phyloP scores from a whole-genome alignment of 2,113 vertebrate genomes.

The Oreotrochilus melanogaster region DNA sequence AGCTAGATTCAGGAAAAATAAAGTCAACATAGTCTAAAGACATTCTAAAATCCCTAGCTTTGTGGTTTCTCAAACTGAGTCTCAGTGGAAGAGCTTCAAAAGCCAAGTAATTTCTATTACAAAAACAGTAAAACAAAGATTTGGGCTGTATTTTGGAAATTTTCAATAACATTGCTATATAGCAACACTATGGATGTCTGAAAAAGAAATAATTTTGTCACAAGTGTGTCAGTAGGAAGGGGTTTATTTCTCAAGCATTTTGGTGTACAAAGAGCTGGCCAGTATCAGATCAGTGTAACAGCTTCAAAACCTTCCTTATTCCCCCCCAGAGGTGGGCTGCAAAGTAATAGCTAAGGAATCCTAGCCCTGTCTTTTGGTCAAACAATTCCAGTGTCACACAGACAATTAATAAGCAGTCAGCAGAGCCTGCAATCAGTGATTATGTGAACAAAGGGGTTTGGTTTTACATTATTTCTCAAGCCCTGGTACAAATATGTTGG shows the following conservation, averaged over 20 bases:
- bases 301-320: background rate
- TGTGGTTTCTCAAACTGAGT: conserved; percentile 48
- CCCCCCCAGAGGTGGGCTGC: background rate
- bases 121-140: conserved; percentile 55
- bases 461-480: conserved; percentile 47
- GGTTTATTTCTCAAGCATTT: background rate
- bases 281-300: background rate
- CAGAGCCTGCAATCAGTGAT: conserved; percentile 29
- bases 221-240: background rate
- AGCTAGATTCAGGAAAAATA: conserved; percentile 60
- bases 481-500: conserved; percentile 46
- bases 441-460: conserved; percentile 52
- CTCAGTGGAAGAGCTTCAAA: conserved; percentile 47
- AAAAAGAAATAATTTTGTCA: background rate
- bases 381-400: conserved; percentile 16
- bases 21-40: conserved; percentile 56
- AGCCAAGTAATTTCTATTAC: conserved; percentile 46
- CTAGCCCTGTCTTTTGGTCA: background rate
- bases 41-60: conserved; percentile 53
- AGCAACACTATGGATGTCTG: background rate
- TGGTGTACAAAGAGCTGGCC: background rate
- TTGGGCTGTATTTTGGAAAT: background rate
- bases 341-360: background rate
- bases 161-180: background rate
- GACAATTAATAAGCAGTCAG: conserved; percentile 55